phyloP scores from a whole-genome alignment of 2,797 vertebrate species.

The Liasis olivaceus region DNA sequence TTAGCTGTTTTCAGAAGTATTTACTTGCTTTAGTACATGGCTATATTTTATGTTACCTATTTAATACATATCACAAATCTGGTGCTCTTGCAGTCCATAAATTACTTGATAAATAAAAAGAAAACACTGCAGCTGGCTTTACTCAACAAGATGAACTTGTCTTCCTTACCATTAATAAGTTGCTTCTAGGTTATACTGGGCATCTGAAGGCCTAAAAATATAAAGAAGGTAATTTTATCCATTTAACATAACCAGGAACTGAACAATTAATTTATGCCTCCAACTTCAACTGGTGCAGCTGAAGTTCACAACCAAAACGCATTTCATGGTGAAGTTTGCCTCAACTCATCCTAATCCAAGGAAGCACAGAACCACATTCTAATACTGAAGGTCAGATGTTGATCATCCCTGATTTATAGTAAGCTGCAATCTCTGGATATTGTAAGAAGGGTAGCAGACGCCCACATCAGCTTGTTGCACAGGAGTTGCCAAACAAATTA shows the following conservation, averaged over 20 bases:
- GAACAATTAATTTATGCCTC: slow-evolving; percentile 24
- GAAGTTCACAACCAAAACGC: slow-evolving; percentile 16
- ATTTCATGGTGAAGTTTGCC: background rate
- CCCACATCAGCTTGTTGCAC: no score
- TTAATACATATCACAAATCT: slow-evolving; percentile 47
- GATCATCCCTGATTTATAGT: slow-evolving; percentile 43
- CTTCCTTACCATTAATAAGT: slow-evolving; percentile 8
- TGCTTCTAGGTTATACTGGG: slow-evolving; percentile 24
- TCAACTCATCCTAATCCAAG: slow-evolving; percentile 7
- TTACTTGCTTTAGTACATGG: slow-evolving; percentile 8
- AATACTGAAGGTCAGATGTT: slow-evolving; percentile 23
- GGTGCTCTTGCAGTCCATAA: background rate
- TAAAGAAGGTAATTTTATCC: slow-evolving; percentile 9
- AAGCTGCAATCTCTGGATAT: slow-evolving; percentile 35
- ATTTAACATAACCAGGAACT: slow-evolving; percentile 21
- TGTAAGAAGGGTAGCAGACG: no score
- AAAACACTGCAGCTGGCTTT: slow-evolving; percentile 13
- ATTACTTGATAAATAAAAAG: slow-evolving; percentile 35
- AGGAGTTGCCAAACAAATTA: background rate
- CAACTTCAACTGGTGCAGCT: background rate
- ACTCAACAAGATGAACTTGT: slow-evolving; percentile 29
- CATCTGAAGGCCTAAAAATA: slow-evolving; percentile 34
- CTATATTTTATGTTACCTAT: slow-evolving; percentile 10
- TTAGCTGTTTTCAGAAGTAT: slow-evolving; percentile 1
- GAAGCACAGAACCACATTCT: slow-evolving; percentile 43